These are phyloP conservation scores for Alcedo quadribrachys DNA, from an alignment of 2,797 vertebrate species.

Conservation along the genomic window DNA sequence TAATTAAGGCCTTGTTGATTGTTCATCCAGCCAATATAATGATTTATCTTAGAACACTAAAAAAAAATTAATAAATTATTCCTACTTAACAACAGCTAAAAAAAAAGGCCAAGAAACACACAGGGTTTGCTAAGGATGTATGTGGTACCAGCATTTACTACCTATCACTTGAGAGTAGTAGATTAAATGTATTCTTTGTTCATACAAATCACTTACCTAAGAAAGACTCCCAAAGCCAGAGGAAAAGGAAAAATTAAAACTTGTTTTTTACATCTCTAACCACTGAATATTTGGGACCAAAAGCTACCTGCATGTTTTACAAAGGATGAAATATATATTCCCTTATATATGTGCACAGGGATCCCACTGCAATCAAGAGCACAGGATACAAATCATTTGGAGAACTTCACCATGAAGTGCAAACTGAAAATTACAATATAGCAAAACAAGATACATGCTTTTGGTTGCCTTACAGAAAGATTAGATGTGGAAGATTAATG, in stretches of 20 bases:
- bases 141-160: neutral
- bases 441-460: neutral
- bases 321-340: neutral
- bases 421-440: neutral
- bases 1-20: slow-evolving; percentile 68
- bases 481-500: neutral
- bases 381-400: neutral
- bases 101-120: slow-evolving; percentile 9
- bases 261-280: neutral
- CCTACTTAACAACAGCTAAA: slow-evolving; percentile 18
- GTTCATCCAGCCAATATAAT: slow-evolving; percentile 46
- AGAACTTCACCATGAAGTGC: neutral
- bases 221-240: neutral
- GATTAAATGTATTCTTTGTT: neutral
- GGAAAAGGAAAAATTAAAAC: neutral
- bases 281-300: neutral
- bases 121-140: neutral
- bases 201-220: neutral
- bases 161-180: neutral
- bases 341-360: neutral
- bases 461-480: neutral
- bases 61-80: neutral
- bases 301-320: neutral
- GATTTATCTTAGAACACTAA: slow-evolving; percentile 43
- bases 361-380: neutral